Evolutionary conservation across 2,888 invertebrate genomes (phyloP).

Genomic region (Cerceris ruficornis): DNA sequence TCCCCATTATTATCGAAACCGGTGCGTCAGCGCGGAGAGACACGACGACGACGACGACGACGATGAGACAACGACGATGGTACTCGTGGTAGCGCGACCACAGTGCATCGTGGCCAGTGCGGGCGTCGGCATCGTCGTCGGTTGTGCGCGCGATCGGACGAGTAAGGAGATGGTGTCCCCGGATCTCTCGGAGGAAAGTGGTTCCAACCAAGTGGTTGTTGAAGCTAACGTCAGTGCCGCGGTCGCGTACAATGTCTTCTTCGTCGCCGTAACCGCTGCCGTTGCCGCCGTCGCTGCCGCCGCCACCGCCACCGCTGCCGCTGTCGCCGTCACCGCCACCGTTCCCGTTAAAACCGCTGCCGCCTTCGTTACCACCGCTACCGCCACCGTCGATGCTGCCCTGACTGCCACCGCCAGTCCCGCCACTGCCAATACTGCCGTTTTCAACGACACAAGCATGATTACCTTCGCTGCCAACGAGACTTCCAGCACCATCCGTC

Average conservation of each 20-base stretch:
- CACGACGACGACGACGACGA: conserved; percentile 60
- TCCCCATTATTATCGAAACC: conserved; percentile 27
- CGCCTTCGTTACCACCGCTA: conserved; percentile 3
- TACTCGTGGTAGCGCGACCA: conserved; percentile 68
- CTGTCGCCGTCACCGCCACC: conserved; percentile 30
- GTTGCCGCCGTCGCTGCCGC: conserved; percentile 19
- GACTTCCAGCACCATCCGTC: conserved; percentile 50
- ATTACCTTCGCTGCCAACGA: conserved; percentile 54
- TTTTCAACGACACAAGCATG: conserved; percentile 47
- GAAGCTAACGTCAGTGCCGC: conserved; percentile 50
- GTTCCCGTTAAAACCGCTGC: conserved; percentile 22
- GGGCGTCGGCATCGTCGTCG: conserved; percentile 65
- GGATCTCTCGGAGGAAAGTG: conserved; percentile 60
- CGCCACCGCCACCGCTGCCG: conserved; percentile 22
- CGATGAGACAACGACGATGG: conserved; percentile 67
- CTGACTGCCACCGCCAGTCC: conserved; percentile 26
- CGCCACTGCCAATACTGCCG: conserved; percentile 67
- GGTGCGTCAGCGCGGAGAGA: conserved; percentile 37
- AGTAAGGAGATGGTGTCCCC: conserved; percentile 70
- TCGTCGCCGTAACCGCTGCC: conserved; percentile 20
- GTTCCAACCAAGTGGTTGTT: conserved; percentile 56
- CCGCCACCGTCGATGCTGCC: conserved; percentile 13
- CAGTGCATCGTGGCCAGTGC: conserved; percentile 65
- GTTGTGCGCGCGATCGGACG: conserved; percentile 67
- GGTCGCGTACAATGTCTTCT: conserved; percentile 45